Evolutionary conservation across 2,797 vertebrate species (phyloP).

Genomic region (Neopelma chrysocephalum): DNA sequence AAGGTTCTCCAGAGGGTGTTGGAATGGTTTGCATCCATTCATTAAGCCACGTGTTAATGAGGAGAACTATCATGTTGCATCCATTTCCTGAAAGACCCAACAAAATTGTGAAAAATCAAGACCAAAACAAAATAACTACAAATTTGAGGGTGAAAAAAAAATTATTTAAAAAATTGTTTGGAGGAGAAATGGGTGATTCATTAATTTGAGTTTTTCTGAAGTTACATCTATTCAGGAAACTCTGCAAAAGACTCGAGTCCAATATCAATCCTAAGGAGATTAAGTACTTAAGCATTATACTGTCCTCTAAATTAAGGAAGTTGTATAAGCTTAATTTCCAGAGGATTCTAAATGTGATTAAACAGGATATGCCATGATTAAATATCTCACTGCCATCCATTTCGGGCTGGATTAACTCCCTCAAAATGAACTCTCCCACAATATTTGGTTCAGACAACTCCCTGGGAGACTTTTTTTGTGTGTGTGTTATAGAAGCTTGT

Average conservation of each 20-base stretch:
- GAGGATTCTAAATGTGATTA: conserved; percentile 72
- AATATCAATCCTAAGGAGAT: conserved; percentile 67
- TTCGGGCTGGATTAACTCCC: conserved; percentile 70
- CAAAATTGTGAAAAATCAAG: background rate
- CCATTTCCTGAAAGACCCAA: background rate
- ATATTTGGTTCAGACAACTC: conserved; percentile 72
- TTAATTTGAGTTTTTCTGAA: conserved; percentile 6
- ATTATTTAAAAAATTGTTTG: background rate
- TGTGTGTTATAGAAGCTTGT: conserved; percentile 42
- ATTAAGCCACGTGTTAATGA: background rate
- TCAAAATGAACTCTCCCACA: conserved; percentile 64
- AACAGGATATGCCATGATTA: conserved; percentile 67
- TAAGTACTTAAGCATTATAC: conserved; percentile 69
- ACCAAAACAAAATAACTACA: background rate
- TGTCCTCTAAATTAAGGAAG: conserved; percentile 67
- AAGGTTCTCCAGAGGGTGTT: background rate
- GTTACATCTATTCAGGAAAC: conserved; percentile 41
- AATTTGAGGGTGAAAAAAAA: background rate
- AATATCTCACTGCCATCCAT: conserved; percentile 70
- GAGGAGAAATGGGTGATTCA: background rate
- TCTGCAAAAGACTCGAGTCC: conserved; percentile 27
- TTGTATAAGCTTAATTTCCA: conserved; percentile 68
- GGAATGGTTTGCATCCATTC: background rate
- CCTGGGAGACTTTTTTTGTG: background rate
- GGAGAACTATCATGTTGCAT: rapidly evolving